Base-by-base conservation (phyloP, 2,797 vertebrate genomes). In the Cryptoblepharus egeriae region DNA sequence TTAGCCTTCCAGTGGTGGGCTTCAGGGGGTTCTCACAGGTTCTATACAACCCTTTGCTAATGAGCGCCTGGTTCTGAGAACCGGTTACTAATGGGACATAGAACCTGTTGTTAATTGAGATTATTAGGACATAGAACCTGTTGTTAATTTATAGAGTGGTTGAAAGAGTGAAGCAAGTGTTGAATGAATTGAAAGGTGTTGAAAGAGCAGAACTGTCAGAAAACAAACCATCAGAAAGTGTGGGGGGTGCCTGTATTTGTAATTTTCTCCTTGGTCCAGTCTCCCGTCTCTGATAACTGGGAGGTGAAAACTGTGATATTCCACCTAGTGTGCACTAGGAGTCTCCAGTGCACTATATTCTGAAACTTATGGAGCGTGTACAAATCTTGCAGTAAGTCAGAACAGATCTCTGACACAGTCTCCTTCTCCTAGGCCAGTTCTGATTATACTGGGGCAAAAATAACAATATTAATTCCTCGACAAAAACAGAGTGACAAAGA, bases 281-380 rank as follows among this genome's bases (percentile, higher is more conserved):
- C 24, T 72, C 52, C 45, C 30, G 39, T 28, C n/a, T 1, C 12
- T 16, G 73, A n/a, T 28, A 58, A 32, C 12, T 35, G 15, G 60
- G 6, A 8, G 72, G 42, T 60, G 64, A 52, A 74, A 55, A 0
- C 0, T 35, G 39, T 88, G 77, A 60, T 88, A 90, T 81, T 70
- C 64, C 85, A 68, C 55, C 64, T 26, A 18, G n/a, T 84, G 79
- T 92, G 92, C 95, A 87, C 94, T 93, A 94, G 95, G 91, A 89
- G 95, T 89, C 94, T 84, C 92, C 88, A 92, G 90, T 45, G 86
- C 75, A 90, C 94, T 93, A 92, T 57, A 26, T 61, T 57, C 28
- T 61, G 85, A 88, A 77, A 0, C 74, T 82, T 37, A 76, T 6
- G 0, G 58, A 10, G 26, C 2, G n/a, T n/a, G n/a, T n/a, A n/a